Evolutionary conservation across 2,888 invertebrate species (phyloP), one percentile per base, ranked within the genome.

Genomic region (Laspeyria flexula): DNA sequence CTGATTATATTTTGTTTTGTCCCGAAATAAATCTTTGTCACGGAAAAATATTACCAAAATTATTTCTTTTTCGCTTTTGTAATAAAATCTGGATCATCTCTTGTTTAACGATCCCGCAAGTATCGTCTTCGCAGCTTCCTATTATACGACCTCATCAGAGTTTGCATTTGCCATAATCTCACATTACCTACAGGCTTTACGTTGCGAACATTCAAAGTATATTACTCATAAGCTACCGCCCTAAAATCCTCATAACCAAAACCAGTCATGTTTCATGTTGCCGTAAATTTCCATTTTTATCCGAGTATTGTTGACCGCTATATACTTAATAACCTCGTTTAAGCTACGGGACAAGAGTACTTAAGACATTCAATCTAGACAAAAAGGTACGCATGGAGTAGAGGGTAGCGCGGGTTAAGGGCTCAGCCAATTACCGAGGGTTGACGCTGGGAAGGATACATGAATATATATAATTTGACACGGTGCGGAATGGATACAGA

Each of bases 311-410:
- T 57, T 52, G 43, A 54, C 53, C 31, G 46, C 23, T 34, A 18
- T 23, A 15, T 39, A 39, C 41, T 42, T 53, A 46, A 59, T 54
- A 52, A 46, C 51, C 31, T 59, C 46, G 37, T 48, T 43, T 29
- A 43, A 46, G 11, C 16, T 39, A 25, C 30, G 38, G 18, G 15
- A 52, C 31, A 25, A 54, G 52, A 57, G 45, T 35, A 56, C 52
- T 64, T 55, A 51, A 58, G 54, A 45, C 46, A 53, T 65, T 54
- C 29, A 67, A 63, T 59, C 58, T 53, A 67, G 56, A 53, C 46
- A 55, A 67, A 65, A 62, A 47, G 50, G 61, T 52, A 46, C 37
- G 42, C 43, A 46, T 27, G 12, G 39, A 40, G 35, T 31, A 54
- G 15, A 40, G 40, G 21, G 42, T 34, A 29, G 39, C 39, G 42